Conservation (phyloP, 92 coral and sea anemone species). For the Galaxea fascicularis region DNA sequence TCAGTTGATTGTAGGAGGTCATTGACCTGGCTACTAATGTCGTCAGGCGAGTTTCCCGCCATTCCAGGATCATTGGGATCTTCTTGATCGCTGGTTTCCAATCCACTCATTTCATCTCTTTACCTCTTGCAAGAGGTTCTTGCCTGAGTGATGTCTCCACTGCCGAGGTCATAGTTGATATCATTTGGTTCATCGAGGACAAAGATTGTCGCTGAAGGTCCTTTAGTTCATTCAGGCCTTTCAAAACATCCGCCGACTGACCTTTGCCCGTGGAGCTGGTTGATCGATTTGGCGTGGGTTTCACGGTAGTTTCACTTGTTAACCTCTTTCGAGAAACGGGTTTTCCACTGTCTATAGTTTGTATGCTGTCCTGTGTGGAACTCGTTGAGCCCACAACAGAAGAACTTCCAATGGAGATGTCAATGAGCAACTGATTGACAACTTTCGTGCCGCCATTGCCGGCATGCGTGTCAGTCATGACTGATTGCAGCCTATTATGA, state of each 20-base stretch:
- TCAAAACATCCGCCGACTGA: neutral
- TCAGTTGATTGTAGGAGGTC: slow-evolving; percentile 27
- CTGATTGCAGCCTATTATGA: slow-evolving; percentile 5
- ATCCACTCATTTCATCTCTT: slow-evolving; percentile 47
- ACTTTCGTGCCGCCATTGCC: too few relatives aligned
- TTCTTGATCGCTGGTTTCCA: slow-evolving; percentile 9
- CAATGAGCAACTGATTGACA: too few relatives aligned
- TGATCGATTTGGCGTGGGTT: neutral
- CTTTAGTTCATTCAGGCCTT: too few relatives aligned
- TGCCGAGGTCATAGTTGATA: too few relatives aligned
- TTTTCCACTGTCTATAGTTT: slow-evolving; percentile 8
- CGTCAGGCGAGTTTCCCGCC: slow-evolving; percentile 43
- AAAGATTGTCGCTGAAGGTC: too few relatives aligned
- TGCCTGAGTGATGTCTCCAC: slow-evolving; percentile 29
- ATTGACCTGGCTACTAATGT: slow-evolving; percentile 27
- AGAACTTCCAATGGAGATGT: neutral
- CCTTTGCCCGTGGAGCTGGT: slow-evolving; percentile 18
- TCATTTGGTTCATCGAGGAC: too few relatives aligned
- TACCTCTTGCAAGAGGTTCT: too few relatives aligned
- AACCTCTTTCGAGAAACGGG: neutral
- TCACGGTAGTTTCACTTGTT: neutral
- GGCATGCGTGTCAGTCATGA: neutral
- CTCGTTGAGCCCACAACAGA: neutral
- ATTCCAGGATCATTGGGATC: too few relatives aligned
- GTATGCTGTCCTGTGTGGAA: neutral